Base-by-base conservation (phyloP, 2,113 vertebrate genomes). In the Proteles cristata region DNA sequence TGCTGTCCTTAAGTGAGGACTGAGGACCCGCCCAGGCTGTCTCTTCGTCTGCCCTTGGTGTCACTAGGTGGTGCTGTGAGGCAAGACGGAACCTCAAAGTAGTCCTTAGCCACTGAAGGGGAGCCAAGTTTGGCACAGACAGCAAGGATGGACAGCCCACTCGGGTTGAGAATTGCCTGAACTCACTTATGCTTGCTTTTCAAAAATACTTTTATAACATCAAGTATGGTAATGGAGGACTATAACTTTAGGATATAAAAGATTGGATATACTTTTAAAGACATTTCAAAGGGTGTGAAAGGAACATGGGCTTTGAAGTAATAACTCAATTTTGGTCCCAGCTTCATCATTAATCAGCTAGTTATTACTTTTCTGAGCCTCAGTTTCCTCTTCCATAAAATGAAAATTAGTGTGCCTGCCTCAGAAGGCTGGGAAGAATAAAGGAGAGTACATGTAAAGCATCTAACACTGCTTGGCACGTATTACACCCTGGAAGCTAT, bases 51-150 rank as follows among this genome's bases (percentile, higher is more conserved):
- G 79, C 58, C 58, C 4, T 1, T 71, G 31, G 14, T 65, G 79
- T 50, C 97, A 84, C 96, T 97, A 97, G 97, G 85, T 98, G 97
- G 96, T 55, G 89, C 94, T 97, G 53, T 96, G 50, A 88, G 71
- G 48, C 33, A 66, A 48, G 92, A 17, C 26, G 45, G 63, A 39
- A 80, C 19, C 45, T n/a, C 5, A n/a, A 45, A 58, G 25, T 3
- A 31, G 26, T 33, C 45, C 25, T 81, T 53, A 7, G 63, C 43
- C 14, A 35, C 43, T n/a, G 11, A 55, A 71, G 39, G 48, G 48
- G 17, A 35, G 35, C 66, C 76, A 31, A 93, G 17, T 79, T 71
- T n/a, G 55, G 10, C 16, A 2, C 2, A 50, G 35, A 3, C 2
- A 58, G 35, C 63, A 21, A 48, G 73, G 28, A 39, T 71, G 76